These are phyloP conservation scores for Vulpes vulpes DNA, from an alignment of 2,113 vertebrate genomes.

Conservation along the genomic window DNA sequence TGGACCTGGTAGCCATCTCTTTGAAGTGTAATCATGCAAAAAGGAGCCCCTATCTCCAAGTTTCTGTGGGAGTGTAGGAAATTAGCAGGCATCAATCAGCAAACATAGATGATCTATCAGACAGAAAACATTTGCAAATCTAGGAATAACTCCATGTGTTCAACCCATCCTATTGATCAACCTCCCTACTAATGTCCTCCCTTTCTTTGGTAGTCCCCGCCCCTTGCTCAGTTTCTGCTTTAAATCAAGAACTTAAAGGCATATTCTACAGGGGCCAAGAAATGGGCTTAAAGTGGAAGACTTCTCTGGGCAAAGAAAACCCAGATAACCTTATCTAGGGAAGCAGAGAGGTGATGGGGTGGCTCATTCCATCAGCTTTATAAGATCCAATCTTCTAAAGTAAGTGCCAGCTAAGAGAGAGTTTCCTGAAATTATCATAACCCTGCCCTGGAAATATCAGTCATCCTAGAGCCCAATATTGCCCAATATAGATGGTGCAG, in stretches of 20 bases:
- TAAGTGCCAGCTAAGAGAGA: background rate
- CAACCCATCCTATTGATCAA: background rate
- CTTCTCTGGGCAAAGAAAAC: background rate
- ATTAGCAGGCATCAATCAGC: background rate
- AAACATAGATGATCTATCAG: background rate
- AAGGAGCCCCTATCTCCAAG: background rate
- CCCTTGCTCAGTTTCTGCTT: background rate
- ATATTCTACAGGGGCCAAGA: background rate
- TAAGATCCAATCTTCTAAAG: background rate
- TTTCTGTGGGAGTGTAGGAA: background rate
- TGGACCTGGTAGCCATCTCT: background rate
- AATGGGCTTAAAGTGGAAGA: background rate
- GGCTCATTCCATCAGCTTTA: background rate
- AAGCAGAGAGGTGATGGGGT: background rate
- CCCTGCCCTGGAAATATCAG: background rate
- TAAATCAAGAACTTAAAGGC: background rate
- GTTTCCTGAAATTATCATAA: background rate
- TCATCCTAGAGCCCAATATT: background rate
- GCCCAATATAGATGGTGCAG: background rate
- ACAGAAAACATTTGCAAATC: background rate
- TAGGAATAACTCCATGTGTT: background rate
- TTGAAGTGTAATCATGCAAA: background rate
- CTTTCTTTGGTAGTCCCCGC: background rate
- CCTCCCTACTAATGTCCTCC: background rate
- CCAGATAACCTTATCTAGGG: background rate